Evolutionary conservation across 2,888 invertebrate species (phyloP), one percentile per base, ranked within the genome.

Genomic region (Epistrophella euchroma): DNA sequence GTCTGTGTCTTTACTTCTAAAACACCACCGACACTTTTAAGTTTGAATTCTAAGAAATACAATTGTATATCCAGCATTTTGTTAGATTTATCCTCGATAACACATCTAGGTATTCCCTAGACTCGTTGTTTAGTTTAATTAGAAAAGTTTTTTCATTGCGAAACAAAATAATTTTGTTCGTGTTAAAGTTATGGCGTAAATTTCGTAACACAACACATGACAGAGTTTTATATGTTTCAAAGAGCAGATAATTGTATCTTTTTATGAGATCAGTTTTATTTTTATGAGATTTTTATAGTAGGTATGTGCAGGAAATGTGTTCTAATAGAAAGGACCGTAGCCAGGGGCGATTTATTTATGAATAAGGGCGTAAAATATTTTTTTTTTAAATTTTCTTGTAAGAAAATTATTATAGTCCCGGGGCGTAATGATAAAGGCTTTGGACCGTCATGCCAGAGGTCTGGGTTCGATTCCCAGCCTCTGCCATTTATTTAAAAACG

Each of bases 131-230:
- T 11, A 37, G 35, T 68, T 78, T 78, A 83, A 83, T 83, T 83
- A 83, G 83, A 83, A 78, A 83, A 83, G 60, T 83, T 83, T 68
- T 74, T 66, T 58, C 52, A 71, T 71, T 72, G 66, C 43, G 37
- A 11, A 43, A 22, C 28, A 32, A 64, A 47, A 35, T 56, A 37
- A 56, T 40, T 68, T 22, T 68, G 9, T 17, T n/a, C n/a, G 35
- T 37, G 10, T 25, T 3, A 52, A 68, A 52, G 52, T 52, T 52
- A 52, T 52, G 52, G 68, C 68, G 50, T 52, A 25, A 25, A 40
- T 66, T 64, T 66, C n/a, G 17, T 9, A 25, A 56, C 17, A 56
- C 25, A 64, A 56, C n/a, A 45, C 32, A 56, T 52, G 37, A 68
- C 52, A 28, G 45, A 66, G 35, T 66, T 47, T 32, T 7, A 32